Evolutionary conservation across 2,888 invertebrate genomes (phyloP).

Genomic region (Ochropacha duplaris): DNA sequence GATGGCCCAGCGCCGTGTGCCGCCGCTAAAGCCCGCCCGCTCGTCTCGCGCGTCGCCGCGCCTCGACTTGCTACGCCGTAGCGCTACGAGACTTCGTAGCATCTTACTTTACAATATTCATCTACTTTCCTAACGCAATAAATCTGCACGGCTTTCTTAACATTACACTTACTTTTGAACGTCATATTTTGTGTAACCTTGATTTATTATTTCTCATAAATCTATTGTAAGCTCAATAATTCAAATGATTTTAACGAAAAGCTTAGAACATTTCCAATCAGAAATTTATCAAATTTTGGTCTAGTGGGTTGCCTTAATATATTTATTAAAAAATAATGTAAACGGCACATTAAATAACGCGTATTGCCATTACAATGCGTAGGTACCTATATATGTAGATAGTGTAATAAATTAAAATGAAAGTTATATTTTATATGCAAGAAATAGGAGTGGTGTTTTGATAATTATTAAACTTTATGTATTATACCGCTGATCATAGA

Average conservation of each 20-base stretch:
- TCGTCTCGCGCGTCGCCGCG: not conserved
- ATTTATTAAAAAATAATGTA: too few relatives aligned
- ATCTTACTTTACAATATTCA: not conserved
- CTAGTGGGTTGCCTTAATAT: too few relatives aligned
- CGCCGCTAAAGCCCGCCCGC: not conserved
- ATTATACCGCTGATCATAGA: too few relatives aligned
- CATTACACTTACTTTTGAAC: not conserved
- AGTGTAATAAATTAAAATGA: too few relatives aligned
- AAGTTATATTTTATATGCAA: too few relatives aligned
- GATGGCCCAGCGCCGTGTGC: conserved; percentile 15
- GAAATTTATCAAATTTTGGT: too few relatives aligned
- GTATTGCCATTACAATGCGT: too few relatives aligned
- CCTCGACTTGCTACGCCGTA: not conserved
- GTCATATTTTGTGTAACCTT: not conserved
- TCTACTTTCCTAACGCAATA: not conserved
- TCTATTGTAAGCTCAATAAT: not conserved
- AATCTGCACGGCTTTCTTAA: not conserved
- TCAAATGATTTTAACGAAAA: not conserved
- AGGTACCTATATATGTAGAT: too few relatives aligned
- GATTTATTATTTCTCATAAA: not conserved
- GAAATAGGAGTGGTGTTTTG: too few relatives aligned
- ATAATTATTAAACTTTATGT: too few relatives aligned
- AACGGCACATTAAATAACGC: too few relatives aligned
- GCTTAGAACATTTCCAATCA: not conserved
- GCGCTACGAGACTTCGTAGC: not conserved